Evolutionary conservation across 2,888 invertebrate genomes (phyloP).

Genomic region (Nezara viridula): DNA sequence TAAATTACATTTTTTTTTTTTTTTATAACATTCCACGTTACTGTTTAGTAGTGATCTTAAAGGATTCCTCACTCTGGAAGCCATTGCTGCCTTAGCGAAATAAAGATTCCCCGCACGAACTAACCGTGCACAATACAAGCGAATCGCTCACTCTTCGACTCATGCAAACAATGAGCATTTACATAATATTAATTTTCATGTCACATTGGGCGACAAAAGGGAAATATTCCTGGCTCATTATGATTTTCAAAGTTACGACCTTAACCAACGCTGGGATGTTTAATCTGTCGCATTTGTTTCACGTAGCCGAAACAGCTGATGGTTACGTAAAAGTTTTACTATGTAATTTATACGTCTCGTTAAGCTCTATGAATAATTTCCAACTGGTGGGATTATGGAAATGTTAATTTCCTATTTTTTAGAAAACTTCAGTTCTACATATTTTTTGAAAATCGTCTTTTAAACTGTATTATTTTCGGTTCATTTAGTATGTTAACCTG

Average conservation of each 20-base stretch:
- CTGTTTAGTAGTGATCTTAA: not conserved
- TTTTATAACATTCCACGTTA: too few relatives aligned
- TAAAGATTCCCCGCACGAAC: constrained; percentile 45
- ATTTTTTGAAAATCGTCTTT: not conserved
- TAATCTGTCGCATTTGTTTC: constrained; percentile 46
- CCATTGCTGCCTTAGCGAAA: not conserved
- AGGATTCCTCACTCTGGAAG: not conserved
- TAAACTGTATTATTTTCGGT: not conserved
- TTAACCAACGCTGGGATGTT: not conserved
- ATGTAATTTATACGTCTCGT: constrained; percentile 22
- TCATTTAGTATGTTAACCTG: too few relatives aligned
- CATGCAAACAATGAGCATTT: constrained; percentile 52
- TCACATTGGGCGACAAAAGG: constrained; percentile 55
- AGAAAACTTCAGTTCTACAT: not conserved
- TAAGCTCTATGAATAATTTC: not conserved
- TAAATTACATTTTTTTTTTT: too few relatives aligned
- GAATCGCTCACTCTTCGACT: constrained; percentile 31
- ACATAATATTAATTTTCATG: constrained; percentile 57
- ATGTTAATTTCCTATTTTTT: not conserved
- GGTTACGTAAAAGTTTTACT: constrained; percentile 8
- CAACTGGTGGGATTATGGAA: not conserved
- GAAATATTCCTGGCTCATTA: constrained; percentile 55
- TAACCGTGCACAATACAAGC: constrained; percentile 38
- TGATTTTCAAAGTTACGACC: constrained; percentile 56
- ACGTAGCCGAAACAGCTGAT: not conserved